phyloP scores from a whole-genome alignment of 2,113 vertebrate genomes.

The Odontesthes bonariensis region DNA sequence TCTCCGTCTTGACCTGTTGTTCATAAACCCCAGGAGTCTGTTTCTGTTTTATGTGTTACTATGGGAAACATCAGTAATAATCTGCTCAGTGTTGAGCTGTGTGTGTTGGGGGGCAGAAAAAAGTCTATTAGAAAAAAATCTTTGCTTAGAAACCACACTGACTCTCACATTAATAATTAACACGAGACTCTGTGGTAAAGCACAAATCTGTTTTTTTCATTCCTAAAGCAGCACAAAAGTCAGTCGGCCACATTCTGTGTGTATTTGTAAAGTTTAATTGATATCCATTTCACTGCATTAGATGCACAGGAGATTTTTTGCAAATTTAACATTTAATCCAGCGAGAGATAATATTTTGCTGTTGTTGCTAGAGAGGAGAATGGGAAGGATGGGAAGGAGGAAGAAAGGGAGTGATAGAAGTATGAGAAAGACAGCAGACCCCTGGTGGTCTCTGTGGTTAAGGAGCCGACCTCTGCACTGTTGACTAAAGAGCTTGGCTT shows the following conservation, averaged over 20 bases:
- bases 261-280: background rate
- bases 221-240: background rate
- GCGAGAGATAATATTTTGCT: background rate
- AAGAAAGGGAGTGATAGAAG: constrained; percentile 26
- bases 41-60: background rate
- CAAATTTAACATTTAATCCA: constrained; percentile 4
- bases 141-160: constrained; percentile 23
- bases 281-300: background rate
- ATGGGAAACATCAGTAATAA: background rate
- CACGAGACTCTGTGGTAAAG: background rate
- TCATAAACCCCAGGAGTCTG: constrained; percentile 7
- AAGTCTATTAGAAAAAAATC: background rate
- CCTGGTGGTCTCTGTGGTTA: constrained; percentile 73
- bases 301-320: background rate
- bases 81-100: background rate
- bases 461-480: constrained; percentile 78
- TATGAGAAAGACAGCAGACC: constrained; percentile 31
- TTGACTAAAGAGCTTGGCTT: constrained; percentile 80
- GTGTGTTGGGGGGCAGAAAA: constrained; percentile 1
- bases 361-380: constrained; percentile 9
- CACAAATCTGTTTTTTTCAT: constrained; percentile 15
- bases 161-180: constrained; percentile 58
- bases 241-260: background rate
- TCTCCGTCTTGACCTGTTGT: constrained; percentile 36
- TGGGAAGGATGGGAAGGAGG: constrained; percentile 35